Evolutionary conservation across 2,888 invertebrate species (phyloP).

Genomic region (Yponomeuta cagnagella): DNA sequence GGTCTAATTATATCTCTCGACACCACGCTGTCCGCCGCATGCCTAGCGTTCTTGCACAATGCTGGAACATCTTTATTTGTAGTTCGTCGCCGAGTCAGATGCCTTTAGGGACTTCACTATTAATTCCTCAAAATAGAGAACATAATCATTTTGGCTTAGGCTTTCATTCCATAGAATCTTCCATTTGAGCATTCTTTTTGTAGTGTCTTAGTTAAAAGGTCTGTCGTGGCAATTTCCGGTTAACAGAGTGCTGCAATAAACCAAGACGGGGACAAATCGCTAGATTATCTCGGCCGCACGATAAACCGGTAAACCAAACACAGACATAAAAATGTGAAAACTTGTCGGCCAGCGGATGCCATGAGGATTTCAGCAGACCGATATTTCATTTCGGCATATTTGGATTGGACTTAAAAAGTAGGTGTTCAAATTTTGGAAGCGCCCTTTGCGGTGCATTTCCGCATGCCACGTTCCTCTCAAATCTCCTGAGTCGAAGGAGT

Average conservation of each 20-base stretch:
- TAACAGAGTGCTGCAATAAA: slow-evolving; percentile 12
- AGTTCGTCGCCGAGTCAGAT: not conserved
- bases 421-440: slow-evolving; percentile 33
- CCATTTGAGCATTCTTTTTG: not conserved
- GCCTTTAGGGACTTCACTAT: not conserved
- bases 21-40: slow-evolving; percentile 38
- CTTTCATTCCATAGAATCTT: not conserved
- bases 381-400: slow-evolving; percentile 39
- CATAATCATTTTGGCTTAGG: not conserved
- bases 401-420: slow-evolving; percentile 41
- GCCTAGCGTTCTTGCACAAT: slow-evolving; percentile 43
- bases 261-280: slow-evolving; percentile 27
- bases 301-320: slow-evolving; percentile 28
- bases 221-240: not conserved
- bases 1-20: slow-evolving; percentile 58
- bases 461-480: slow-evolving; percentile 28
- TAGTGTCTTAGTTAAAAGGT: slow-evolving; percentile 6
- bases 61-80: slow-evolving; percentile 7
- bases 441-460: slow-evolving; percentile 37
- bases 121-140: not conserved
- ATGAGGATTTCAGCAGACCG: slow-evolving; percentile 35
- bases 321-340: slow-evolving; percentile 50
- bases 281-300: slow-evolving; percentile 25
- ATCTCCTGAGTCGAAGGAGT: slow-evolving; percentile 26
- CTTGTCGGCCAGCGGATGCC: slow-evolving; percentile 39